Evolutionary conservation across 2,888 invertebrate species (phyloP).

Genomic region (Disparrhopalites patrizii): DNA sequence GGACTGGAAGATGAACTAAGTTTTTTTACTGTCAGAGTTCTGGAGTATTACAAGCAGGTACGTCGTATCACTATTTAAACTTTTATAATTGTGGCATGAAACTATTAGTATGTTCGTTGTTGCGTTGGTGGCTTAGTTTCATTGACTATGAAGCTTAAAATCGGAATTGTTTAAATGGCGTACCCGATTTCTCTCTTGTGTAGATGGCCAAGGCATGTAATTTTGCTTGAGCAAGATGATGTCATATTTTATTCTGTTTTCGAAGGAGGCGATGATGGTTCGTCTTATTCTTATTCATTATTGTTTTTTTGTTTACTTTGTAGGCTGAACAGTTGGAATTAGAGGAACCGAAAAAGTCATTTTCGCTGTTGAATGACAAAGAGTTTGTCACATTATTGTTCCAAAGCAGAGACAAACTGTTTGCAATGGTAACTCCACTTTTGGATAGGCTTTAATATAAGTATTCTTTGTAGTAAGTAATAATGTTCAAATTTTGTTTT

Average conservation of each 20-base stretch:
- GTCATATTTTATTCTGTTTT: no score
- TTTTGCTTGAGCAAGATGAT: no score
- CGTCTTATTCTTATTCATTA: no score
- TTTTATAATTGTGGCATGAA: no score
- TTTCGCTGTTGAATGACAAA: conserved; percentile 38
- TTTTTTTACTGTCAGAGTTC: conserved; percentile 39
- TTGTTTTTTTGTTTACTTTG: no score
- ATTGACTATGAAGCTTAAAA: no score
- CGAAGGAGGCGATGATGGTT: no score
- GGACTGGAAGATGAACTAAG: conserved; percentile 44
- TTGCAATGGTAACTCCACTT: conserved; percentile 37
- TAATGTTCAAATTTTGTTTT: conserved; percentile 9
- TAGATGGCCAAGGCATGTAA: no score
- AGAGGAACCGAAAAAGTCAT: conserved; percentile 35
- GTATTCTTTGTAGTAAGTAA: background rate
- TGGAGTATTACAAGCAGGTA: conserved; percentile 40
- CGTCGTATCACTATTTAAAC: conserved; percentile 3
- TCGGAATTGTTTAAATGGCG: no score
- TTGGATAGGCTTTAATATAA: background rate
- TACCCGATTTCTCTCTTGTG: no score
- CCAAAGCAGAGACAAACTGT: conserved; percentile 42
- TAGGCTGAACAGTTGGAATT: conserved; percentile 45
- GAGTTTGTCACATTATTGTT: conserved; percentile 44
- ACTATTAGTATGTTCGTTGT: no score
- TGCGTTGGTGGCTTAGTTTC: no score